Base-by-base conservation (phyloP, 2,113 vertebrate species). In the Ceratotherium simum region DNA sequence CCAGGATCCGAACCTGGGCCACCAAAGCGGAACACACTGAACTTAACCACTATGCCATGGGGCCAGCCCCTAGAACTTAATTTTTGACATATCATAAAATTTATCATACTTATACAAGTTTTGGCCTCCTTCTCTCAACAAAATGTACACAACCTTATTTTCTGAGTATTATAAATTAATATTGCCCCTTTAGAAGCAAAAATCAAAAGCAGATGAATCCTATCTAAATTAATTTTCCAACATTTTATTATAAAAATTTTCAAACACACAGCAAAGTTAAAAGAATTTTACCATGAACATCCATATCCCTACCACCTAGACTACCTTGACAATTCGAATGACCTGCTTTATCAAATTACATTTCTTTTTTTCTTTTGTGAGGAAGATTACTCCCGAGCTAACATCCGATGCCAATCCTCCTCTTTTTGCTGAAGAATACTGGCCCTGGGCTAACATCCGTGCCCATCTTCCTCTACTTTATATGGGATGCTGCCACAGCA, bases 121-220 rank as follows among this genome's bases (percentile, higher is more conserved):
- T 42, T 95, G 31, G 31, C 25, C 18, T 73, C 39, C 64, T 83
- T 89, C 76, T 91, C 13, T 70, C 54, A 84, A 78, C 42, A 79
- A 27, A 96, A 72, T 83, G 23, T 23, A 83, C 17, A 78, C 20
- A 86, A 90, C 20, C 62, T 96, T 91, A 93, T 80, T 91, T 96
- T 62, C 33, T 39, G 36, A 89, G 65, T 72, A 86, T 60, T 76
- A 93, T 69, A 69, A 94, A 84, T 72, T 23, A 64, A 54, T 31
- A n/a, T 65, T 88, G 39, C 11, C 64, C 16, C 54, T 90, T 83
- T 80, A 25, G 76, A 82, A 82, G 58, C 39, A 62, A 62, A 87
- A 72, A 6, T 51, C 46, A 62, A 94, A 96, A 95, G 8, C 70
- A 39, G 17, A 75, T 85, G 5, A 97, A 73, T 73, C 18, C 51